Conservation (phyloP, 2,888 invertebrate genomes). For the Xestia c-nigrum region DNA sequence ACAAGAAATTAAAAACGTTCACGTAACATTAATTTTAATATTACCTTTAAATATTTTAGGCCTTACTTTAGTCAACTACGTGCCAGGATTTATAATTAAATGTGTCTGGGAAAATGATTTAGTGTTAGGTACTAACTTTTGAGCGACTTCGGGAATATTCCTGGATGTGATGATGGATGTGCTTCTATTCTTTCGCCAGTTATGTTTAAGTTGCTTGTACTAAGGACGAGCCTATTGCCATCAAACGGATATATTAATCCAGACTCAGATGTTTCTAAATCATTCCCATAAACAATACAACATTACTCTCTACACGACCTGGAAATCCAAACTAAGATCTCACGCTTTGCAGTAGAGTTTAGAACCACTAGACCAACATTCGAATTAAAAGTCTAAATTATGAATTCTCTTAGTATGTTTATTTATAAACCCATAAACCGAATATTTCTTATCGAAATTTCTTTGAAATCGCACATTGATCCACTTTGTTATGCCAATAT, state of each 20-base stretch:
- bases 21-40: neutral
- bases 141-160: neutral
- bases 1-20: slow-evolving; percentile 4
- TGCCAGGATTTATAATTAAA: neutral
- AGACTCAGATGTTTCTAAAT: neutral
- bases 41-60: neutral
- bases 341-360: neutral
- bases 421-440: neutral
- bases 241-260: neutral
- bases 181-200: neutral
- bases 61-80: neutral
- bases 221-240: neutral
- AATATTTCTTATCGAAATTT: neutral
- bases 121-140: neutral
- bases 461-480: neutral
- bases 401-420: neutral
- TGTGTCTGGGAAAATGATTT: neutral
- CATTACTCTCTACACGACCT: neutral
- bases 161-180: neutral
- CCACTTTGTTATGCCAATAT: neutral
- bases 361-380: neutral
- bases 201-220: neutral
- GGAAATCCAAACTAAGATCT: neutral
- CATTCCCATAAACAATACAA: neutral
- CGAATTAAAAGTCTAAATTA: neutral